Conservation (phyloP, 1,140 invertebrate genomes). For the Aradophagus sp. region DNA sequence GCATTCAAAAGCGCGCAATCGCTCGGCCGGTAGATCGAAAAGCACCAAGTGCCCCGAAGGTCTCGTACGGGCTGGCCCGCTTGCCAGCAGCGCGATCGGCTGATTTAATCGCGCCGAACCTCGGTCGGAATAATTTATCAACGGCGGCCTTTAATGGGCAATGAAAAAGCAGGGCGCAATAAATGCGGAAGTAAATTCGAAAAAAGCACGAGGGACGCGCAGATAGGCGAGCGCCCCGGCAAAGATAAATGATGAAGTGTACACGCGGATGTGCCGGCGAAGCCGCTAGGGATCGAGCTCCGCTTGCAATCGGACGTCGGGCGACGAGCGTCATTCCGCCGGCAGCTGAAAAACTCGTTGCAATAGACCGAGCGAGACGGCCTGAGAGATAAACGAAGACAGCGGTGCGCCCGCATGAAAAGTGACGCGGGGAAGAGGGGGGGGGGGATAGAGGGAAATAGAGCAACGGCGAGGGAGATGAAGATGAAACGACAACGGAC, state of each 20-base stretch:
- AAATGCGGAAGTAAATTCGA: constrained; percentile 38
- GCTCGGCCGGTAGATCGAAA: too few relatives aligned
- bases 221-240: constrained; percentile 13
- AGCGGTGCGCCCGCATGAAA: too few relatives aligned
- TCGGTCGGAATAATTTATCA: constrained; percentile 23
- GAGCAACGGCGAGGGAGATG: too few relatives aligned
- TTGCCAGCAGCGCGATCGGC: background rate
- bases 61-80: too few relatives aligned
- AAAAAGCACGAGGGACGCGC: constrained; percentile 25
- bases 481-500: too few relatives aligned
- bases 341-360: constrained; percentile 27
- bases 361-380: background rate
- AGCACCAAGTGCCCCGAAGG: too few relatives aligned
- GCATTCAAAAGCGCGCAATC: too few relatives aligned
- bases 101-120: constrained; percentile 6
- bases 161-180: constrained; percentile 34
- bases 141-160: constrained; percentile 19
- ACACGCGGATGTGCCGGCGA: constrained; percentile 9
- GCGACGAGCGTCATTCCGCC: constrained; percentile 16
- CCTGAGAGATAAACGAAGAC: too few relatives aligned
- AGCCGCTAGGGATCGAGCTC: constrained; percentile 40
- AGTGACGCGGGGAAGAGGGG: too few relatives aligned
- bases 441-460: too few relatives aligned
- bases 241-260: constrained; percentile 41
- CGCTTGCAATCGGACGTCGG: constrained; percentile 30